Conservation (phyloP, 2,888 invertebrate genomes). For the Pseudoips prasinana region DNA sequence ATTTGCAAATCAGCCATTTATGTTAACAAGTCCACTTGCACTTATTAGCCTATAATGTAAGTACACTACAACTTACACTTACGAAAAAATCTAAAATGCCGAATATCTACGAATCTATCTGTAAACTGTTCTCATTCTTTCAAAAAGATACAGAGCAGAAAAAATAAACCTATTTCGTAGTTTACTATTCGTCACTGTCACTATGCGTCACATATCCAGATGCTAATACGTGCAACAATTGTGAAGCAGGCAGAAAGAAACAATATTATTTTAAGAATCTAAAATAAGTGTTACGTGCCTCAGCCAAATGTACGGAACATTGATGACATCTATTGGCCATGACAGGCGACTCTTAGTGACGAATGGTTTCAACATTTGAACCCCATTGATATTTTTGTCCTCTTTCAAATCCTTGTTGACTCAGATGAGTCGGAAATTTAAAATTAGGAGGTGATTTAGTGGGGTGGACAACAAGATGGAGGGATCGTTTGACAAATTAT, state of each 20-base stretch:
- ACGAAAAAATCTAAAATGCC: too few relatives aligned
- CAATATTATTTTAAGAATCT: constrained; percentile 55
- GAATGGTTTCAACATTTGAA: constrained; percentile 50
- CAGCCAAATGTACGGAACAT: constrained; percentile 75
- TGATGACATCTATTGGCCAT: constrained; percentile 74
- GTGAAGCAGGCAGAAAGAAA: constrained; percentile 23
- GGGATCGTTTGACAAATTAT: constrained; percentile 9
- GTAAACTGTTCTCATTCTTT: neutral
- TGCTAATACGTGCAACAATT: constrained; percentile 30
- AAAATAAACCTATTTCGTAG: constrained; percentile 19
- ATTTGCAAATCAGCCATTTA: too few relatives aligned
- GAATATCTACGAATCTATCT: too few relatives aligned
- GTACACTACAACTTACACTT: too few relatives aligned
- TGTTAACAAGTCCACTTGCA: too few relatives aligned
- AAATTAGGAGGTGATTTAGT: constrained; percentile 62
- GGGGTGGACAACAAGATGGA: constrained; percentile 16
- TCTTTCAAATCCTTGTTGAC: constrained; percentile 57
- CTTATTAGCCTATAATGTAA: too few relatives aligned
- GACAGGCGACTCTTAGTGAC: constrained; percentile 59
- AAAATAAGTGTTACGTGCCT: constrained; percentile 68
- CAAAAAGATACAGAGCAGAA: constrained; percentile 1
- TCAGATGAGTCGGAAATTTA: constrained; percentile 72
- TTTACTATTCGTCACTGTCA: constrained; percentile 32
- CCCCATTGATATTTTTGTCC: constrained; percentile 69
- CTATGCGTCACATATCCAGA: constrained; percentile 29